Conservation (phyloP, 2,888 invertebrate genomes). For the Lepidochrysops patricia region DNA sequence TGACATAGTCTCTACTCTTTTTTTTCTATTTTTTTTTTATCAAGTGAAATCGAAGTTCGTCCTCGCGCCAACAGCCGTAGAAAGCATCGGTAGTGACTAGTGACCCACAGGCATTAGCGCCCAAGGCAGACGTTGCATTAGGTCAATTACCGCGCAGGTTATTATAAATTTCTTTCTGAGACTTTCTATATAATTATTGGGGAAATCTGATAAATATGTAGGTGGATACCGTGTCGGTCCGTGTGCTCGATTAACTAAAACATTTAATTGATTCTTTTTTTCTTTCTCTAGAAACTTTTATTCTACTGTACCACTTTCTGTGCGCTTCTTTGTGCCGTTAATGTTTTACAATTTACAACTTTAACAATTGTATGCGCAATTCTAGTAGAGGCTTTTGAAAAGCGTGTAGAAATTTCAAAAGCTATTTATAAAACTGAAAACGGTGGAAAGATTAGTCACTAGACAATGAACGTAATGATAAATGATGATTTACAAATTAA, state of each 20-base stretch:
- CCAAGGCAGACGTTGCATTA: slow-evolving; percentile 43
- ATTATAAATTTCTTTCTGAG: slow-evolving; percentile 45
- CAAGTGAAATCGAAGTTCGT: background rate
- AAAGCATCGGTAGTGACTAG: slow-evolving; percentile 32
- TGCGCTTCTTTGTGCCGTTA: background rate
- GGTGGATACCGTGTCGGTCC: slow-evolving; percentile 1
- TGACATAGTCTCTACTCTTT: background rate
- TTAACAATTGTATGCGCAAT: background rate
- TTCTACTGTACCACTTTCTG: background rate
- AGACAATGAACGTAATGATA: background rate
- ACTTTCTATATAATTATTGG: slow-evolving; percentile 49
- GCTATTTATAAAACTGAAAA: too few species aligned
- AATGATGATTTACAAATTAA: background rate
- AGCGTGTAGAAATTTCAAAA: too few species aligned
- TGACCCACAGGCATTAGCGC: slow-evolving; percentile 59
- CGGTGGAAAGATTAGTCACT: background rate
- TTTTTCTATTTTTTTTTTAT: background rate
- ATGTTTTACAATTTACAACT: background rate
- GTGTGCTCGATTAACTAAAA: slow-evolving; percentile 9
- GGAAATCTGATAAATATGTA: slow-evolving; percentile 12
- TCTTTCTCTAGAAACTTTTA: background rate
- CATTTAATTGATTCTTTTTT: background rate
- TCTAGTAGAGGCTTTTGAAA: too few species aligned
- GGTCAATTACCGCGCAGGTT: slow-evolving; percentile 44
- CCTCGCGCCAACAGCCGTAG: background rate